Evolutionary conservation across 2,113 vertebrate species (phyloP), one percentile per base, ranked within the genome.

Genomic region (Oncorhynchus keta): DNA sequence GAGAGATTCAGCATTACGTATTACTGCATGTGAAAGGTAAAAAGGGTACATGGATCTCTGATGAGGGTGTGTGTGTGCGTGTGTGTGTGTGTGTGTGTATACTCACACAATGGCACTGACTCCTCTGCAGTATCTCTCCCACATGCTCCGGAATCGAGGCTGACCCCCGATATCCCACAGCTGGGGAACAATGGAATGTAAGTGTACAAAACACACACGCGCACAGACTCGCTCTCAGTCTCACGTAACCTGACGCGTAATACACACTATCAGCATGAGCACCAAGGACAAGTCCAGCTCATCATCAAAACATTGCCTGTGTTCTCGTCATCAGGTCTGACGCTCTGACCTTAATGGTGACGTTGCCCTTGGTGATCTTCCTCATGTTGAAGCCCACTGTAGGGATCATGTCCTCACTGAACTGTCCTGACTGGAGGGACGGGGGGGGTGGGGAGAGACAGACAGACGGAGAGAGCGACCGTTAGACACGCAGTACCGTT

Each of bases 331-430:
- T n/a, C n/a, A 62, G 59, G 59, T 62, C 59, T 62, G 59, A 61
- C 1, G 59, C 18, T 22, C 18, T 85, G 12, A 88, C 87, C 85
- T 89, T 89, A 76, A 89, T 87, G 81, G 96, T 97, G 70, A 97
- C 96, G 0, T 97, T 97, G 66, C 96, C 96, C 87, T 97, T 97
- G 85, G 96, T 96, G 91, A 97, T 97, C 87, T 97, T 97, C 82
- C 96, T 93, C 96, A 97, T 97, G 90, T 97, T 97, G 86, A 97
- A 97, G n/a, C 96, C 96, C 79, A 97, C 96, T 0, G 96, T 97
- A 0, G 96, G 96, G 70, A 97, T 97, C 96, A 96, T 97, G 89
- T 97, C 96, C 82, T 97, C 96, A 0, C 95, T 97, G 93, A 96
- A 97, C 90, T 97, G 96, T 12, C 96, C 95, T 7, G 95, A 97